A percentile compares a stretch with the other conserved stretches of the same genome.
These are phyloP conservation scores for Synergus gifuensis DNA, from an alignment of 2,888 invertebrate genomes.

Conservation along the genomic window DNA sequence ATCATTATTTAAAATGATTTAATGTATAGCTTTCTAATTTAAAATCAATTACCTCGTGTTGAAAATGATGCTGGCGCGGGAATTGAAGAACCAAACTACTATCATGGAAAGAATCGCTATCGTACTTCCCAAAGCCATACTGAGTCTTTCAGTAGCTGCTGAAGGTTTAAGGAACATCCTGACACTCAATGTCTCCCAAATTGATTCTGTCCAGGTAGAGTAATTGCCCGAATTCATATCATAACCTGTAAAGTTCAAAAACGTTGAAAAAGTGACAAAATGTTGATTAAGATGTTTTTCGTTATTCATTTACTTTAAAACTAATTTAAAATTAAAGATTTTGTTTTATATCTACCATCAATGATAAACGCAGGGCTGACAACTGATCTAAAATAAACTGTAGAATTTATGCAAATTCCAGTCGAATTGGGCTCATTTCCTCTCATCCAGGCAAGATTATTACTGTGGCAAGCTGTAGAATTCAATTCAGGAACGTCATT, in stretches of 20 bases:
- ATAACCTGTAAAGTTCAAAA: constrained; percentile 81
- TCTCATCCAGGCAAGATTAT: constrained; percentile 81
- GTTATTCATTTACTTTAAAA: neutral
- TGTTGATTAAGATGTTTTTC: too few species aligned
- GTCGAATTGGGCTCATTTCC: constrained; percentile 80
- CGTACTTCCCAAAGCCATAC: constrained; percentile 79
- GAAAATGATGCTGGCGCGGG: constrained; percentile 79
- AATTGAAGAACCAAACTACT: constrained; percentile 80
- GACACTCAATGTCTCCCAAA: constrained; percentile 87
- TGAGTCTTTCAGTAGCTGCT: constrained; percentile 80
- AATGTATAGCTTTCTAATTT: neutral
- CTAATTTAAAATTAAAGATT: neutral
- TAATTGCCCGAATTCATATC: constrained; percentile 87
- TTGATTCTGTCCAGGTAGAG: constrained; percentile 94
- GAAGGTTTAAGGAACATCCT: constrained; percentile 89
- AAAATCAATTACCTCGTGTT: constrained; percentile 64
- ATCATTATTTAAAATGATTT: too few species aligned
- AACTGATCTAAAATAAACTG: constrained; percentile 87
- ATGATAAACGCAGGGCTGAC: constrained; percentile 91
- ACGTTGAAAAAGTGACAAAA: too few species aligned
- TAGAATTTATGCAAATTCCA: constrained; percentile 86
- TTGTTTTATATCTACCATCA: constrained; percentile 79
- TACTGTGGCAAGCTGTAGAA: constrained; percentile 76
- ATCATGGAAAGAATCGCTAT: constrained; percentile 79
- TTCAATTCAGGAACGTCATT: constrained; percentile 75